phyloP scores from a whole-genome alignment of 2,888 invertebrate genomes.

The Drosophila parthenogenetica region DNA sequence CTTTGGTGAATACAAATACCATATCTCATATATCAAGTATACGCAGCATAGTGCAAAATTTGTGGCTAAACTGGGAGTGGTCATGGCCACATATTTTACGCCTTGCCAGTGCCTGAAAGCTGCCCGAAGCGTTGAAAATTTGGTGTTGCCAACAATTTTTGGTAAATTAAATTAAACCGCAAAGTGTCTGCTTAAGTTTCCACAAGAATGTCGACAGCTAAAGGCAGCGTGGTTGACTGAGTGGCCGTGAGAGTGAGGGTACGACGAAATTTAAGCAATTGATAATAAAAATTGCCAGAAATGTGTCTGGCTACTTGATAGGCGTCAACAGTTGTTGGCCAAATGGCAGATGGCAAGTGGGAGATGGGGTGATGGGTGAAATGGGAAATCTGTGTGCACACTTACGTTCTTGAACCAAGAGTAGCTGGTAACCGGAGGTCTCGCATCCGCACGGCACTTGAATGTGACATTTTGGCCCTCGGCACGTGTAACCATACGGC shows the following conservation, averaged over 20 bases:
- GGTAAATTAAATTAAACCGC: constrained; percentile 78
- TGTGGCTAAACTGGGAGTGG: neutral
- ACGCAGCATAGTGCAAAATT: neutral
- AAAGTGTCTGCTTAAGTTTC: constrained; percentile 74
- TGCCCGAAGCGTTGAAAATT: constrained; percentile 32
- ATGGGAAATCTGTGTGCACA: constrained; percentile 60
- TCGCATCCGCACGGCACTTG: constrained; percentile 91
- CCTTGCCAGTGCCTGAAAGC: constrained; percentile 18
- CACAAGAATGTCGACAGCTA: constrained; percentile 57
- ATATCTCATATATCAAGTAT: constrained; percentile 11
- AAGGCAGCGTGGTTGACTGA: neutral
- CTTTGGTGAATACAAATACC: neutral
- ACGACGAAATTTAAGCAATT: constrained; percentile 44
- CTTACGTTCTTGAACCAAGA: constrained; percentile 94
- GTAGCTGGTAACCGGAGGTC: constrained; percentile 90
- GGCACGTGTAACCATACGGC: constrained; percentile 86
- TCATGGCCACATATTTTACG: constrained; percentile 39
- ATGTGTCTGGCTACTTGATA: constrained; percentile 55
- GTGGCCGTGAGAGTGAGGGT: neutral
- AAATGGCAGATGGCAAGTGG: constrained; percentile 2
- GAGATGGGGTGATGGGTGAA: neutral
- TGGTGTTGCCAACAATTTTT: constrained; percentile 49
- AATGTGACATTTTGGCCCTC: constrained; percentile 93
- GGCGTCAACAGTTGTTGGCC: constrained; percentile 60
- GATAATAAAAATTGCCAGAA: constrained; percentile 72